These are phyloP conservation scores for Gambusia affinis DNA, from an alignment of 2,113 vertebrate species.

Conservation along the genomic window DNA sequence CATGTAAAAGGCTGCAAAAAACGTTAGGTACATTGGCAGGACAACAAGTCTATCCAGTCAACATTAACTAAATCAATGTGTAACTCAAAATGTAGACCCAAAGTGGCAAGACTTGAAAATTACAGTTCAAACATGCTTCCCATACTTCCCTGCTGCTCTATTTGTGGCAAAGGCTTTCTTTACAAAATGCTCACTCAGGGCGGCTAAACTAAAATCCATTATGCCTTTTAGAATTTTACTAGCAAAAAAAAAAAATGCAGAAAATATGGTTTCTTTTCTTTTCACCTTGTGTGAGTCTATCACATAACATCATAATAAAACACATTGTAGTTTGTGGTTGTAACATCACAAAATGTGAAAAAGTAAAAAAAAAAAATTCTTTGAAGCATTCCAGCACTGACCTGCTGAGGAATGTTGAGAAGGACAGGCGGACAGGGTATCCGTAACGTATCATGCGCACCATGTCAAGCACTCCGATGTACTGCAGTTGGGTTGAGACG, in stretches of 20 bases:
- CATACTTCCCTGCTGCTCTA: background rate
- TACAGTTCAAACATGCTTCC: background rate
- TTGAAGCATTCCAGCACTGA: constrained; percentile 67
- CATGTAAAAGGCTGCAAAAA: too few species aligned
- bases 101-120: background rate
- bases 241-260: too few species aligned
- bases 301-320: background rate
- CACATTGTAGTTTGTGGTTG: background rate
- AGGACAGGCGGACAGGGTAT: constrained; percentile 88
- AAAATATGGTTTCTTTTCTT: background rate
- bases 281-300: too few species aligned
- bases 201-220: background rate
- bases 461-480: constrained; percentile 92
- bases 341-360: background rate
- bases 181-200: background rate
- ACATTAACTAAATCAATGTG: too few species aligned
- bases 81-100: too few species aligned
- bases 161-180: background rate
- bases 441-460: constrained; percentile 91
- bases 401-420: constrained; percentile 89
- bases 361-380: background rate
- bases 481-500: constrained; percentile 92
- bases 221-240: background rate
- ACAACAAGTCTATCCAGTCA: too few species aligned
- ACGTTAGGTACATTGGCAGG: too few species aligned